These are phyloP conservation scores for Antheraea assamensis DNA, from an alignment of 2,888 invertebrate genomes.

Conservation along the genomic window DNA sequence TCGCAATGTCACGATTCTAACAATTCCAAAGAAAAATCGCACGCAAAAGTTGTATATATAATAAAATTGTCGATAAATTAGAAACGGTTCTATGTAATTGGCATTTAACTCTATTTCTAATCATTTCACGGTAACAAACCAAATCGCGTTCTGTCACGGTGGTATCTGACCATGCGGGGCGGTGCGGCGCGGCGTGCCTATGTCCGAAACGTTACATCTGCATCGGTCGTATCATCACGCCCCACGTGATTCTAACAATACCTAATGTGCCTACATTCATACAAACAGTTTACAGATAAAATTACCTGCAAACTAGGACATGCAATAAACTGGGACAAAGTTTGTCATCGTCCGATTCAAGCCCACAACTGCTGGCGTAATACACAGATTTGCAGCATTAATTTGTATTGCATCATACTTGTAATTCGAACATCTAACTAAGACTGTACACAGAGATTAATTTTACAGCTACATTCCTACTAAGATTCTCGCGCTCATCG, in stretches of 20 bases:
- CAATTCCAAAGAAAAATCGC: background rate
- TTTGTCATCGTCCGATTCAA: constrained; percentile 3
- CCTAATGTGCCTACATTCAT: background rate
- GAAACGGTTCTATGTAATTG: constrained; percentile 5
- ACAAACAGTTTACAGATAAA: background rate
- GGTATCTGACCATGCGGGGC: background rate
- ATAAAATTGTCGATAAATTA: constrained; percentile 9
- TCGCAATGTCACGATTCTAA: background rate
- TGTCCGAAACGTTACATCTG: background rate
- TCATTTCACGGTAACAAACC: constrained; percentile 21
- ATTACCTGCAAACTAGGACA: constrained; percentile 11
- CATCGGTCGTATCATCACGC: constrained; percentile 4
- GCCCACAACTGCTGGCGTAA: constrained; percentile 10
- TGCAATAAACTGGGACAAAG: constrained; percentile 9
- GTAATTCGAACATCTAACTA: background rate
- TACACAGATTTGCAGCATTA: constrained; percentile 8
- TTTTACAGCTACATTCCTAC: background rate
- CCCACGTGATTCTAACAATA: background rate
- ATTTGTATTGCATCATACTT: constrained; percentile 3
- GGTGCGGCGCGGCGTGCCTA: constrained; percentile 7
- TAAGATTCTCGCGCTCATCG: background rate
- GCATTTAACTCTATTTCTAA: constrained; percentile 16
- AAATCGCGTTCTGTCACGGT: constrained; percentile 15
- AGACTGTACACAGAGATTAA: background rate
- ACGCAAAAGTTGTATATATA: constrained; percentile 3